Base-by-base conservation (phyloP, 2,888 invertebrate genomes). In the Drosophila anomelani region DNA sequence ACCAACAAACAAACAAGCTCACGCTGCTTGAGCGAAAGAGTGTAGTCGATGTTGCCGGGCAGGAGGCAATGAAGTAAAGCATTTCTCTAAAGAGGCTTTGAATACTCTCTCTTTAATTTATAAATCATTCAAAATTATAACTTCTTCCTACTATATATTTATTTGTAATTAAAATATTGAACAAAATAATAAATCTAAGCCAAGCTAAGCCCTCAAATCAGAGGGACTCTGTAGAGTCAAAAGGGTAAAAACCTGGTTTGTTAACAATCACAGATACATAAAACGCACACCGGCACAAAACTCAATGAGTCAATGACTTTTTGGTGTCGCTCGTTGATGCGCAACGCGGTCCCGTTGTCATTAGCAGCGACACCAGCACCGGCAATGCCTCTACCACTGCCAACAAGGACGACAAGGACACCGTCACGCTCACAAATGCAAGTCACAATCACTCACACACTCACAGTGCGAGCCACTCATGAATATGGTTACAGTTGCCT, bases 301-400 rank as follows among this genome's bases (percentile, higher is more conserved):
- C 84, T 85, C 84, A 85, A 85, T 79, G 84, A 85, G 84, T 85
- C 84, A 85, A 85, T 85, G 84, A 85, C 84, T 87, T 85, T 85
- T 75, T 85, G 87, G 87, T 85, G 84, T 85, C 79, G 84, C 64
- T 79, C 87, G 85, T 82, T 85, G 84, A 85, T 85, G 84, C 85
- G 87, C 82, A 79, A 75, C 81, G 77, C 85, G 82, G 85, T 68
- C 61, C 77, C 87, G 87, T 85, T 85, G 84, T 85, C 84, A 87
- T 85, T 85, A 85, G 87, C 82, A 85, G 87, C 84, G 85, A 84
- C 64, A 66, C 63, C 63, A 62, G 49, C 26, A 34, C 60, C 60
- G n/a, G 6, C 12, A 17, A 32, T 47, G 39, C n/a, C 39, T n/a
- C 39, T n/a, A 44, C 57, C 53, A 51, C 49, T 29, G 36, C 58